These are phyloP conservation scores for Dromius quadrimaculatus DNA, from an alignment of 2,888 invertebrate genomes.

Conservation along the genomic window DNA sequence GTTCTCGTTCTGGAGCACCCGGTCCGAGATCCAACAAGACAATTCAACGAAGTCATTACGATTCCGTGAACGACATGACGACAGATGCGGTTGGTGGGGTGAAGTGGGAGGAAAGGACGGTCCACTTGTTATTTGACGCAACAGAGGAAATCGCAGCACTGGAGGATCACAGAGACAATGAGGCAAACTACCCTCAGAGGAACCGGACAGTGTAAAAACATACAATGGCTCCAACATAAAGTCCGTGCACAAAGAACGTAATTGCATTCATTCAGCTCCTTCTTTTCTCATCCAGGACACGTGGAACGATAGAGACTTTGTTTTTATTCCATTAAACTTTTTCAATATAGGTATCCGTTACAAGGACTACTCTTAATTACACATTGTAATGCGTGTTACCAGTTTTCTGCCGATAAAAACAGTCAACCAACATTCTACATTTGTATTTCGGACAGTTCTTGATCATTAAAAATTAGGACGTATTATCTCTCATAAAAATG, in stretches of 20 bases:
- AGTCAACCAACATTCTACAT: no score
- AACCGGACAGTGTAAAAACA: conserved; percentile 56
- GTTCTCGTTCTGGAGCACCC: background rate
- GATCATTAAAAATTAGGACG: no score
- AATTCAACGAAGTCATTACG: conserved; percentile 43
- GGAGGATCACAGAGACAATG: conserved; percentile 55
- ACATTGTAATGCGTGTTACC: conserved; percentile 33
- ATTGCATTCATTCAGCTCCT: conserved; percentile 55
- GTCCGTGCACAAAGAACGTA: conserved; percentile 55
- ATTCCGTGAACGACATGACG: conserved; percentile 29
- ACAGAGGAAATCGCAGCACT: conserved; percentile 44
- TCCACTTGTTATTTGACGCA: conserved; percentile 49
- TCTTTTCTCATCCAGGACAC: conserved; percentile 9
- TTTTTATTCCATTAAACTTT: conserved; percentile 45
- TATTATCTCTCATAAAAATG: no score
- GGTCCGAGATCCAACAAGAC: conserved; percentile 4
- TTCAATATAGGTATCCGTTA: conserved; percentile 26
- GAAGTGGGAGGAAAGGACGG: background rate
- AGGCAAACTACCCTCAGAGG: conserved; percentile 55
- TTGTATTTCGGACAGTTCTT: no score
- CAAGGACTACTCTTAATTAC: conserved; percentile 31
- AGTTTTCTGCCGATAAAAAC: conserved; percentile 31
- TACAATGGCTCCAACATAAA: conserved; percentile 51
- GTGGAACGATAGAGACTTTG: conserved; percentile 24
- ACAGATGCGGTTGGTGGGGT: conserved; percentile 1